A percentile compares a stretch with the other conserved stretches of the same genome.
Evolutionary conservation across 2,797 vertebrate genomes (phyloP).

Genomic region (Diceros bicornis): DNA sequence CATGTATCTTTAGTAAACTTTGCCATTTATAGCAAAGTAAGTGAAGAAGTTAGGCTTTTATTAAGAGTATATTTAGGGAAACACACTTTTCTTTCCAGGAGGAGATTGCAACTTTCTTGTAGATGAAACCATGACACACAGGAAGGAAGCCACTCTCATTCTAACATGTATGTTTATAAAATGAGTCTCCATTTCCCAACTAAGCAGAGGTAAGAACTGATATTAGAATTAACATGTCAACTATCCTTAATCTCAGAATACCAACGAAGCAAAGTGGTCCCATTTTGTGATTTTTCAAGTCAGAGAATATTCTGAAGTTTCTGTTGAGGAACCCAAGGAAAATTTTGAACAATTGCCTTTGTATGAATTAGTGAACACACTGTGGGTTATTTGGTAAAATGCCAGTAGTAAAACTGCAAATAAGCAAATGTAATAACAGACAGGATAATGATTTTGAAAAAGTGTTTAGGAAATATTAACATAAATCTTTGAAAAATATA

Average conservation of each 20-base stretch:
- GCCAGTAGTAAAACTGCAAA: not conserved
- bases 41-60: not conserved
- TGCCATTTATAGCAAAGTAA: not conserved
- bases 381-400: conserved; percentile 10
- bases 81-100: not conserved
- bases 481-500: not conserved
- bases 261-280: not conserved
- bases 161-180: not conserved
- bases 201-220: not conserved
- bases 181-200: not conserved
- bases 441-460: not conserved
- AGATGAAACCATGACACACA: not conserved
- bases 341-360: not conserved
- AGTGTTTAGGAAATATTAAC: not conserved
- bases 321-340: not conserved
- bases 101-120: not conserved
- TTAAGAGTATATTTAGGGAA: not conserved
- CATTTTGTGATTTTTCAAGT: not conserved
- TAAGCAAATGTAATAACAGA: not conserved
- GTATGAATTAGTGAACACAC: not conserved
- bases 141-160: not conserved
- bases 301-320: not conserved
- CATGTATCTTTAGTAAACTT: not conserved
- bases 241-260: not conserved
- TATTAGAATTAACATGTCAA: not conserved